These are phyloP conservation scores for Holothuria leucospilota DNA, from an alignment of 53 echinoderm and acorn worm genomes.

Conservation along the genomic window DNA sequence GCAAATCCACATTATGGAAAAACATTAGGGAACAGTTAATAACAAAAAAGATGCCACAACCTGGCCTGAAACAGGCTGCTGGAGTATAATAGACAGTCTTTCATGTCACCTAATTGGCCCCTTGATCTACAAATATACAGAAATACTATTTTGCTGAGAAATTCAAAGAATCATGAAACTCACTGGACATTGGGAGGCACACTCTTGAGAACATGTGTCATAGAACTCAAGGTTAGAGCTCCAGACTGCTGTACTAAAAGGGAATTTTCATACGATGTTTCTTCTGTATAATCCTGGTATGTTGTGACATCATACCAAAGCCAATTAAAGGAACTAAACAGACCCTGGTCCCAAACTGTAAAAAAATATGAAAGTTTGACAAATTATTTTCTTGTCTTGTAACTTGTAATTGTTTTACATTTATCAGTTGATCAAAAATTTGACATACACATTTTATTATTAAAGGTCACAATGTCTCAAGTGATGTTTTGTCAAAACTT, in stretches of 20 bases:
- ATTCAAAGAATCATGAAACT: neutral
- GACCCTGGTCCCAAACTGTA: slow-evolving; percentile 94
- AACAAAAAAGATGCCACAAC: too few relatives aligned
- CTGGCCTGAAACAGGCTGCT: too few relatives aligned
- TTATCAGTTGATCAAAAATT: too few relatives aligned
- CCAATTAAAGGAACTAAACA: slow-evolving; percentile 89
- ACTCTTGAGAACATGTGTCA: slow-evolving; percentile 96
- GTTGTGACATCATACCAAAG: slow-evolving; percentile 95
- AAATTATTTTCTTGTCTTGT: too few relatives aligned
- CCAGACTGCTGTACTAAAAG: slow-evolving; percentile 96
- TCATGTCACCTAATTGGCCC: too few relatives aligned
- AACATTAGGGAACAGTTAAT: too few relatives aligned
- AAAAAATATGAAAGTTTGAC: neutral
- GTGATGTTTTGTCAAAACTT: too few relatives aligned
- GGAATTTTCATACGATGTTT: slow-evolving; percentile 95
- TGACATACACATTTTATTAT: too few relatives aligned
- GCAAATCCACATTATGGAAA: too few relatives aligned
- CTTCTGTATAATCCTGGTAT: slow-evolving; percentile 91
- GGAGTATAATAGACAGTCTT: too few relatives aligned
- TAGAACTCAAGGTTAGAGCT: slow-evolving; percentile 91
- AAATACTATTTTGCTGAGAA: neutral
- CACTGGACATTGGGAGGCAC: slow-evolving; percentile 96
- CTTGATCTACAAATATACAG: neutral
- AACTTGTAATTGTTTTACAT: too few relatives aligned
- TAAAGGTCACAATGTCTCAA: too few relatives aligned